Percentiles rank a stretch among this genome's conserved stretches.
Evolutionary conservation across 2,888 invertebrate species (phyloP).

Genomic region (Cryptus viduatorius): DNA sequence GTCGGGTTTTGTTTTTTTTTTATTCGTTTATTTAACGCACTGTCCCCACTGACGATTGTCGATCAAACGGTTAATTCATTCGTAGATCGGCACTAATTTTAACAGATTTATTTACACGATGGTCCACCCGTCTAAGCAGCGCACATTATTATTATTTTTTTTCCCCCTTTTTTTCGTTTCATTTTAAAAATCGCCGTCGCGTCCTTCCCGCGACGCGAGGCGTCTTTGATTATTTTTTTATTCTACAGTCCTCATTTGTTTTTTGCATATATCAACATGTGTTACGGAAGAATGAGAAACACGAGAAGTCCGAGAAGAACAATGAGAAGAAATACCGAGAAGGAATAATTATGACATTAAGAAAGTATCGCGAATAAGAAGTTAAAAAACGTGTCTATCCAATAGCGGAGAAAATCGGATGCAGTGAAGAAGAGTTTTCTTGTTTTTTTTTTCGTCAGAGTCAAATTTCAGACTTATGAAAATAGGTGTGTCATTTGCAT

Average conservation of each 20-base stretch:
- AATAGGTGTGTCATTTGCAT: conserved; percentile 79
- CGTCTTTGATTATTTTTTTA: not conserved
- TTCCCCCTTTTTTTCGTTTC: not conserved
- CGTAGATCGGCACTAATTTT: conserved; percentile 43
- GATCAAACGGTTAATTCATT: conserved; percentile 43
- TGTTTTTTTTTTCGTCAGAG: conserved; percentile 32
- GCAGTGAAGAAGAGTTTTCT: conserved; percentile 29
- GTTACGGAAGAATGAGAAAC: conserved; percentile 44
- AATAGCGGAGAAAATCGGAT: conserved; percentile 28
- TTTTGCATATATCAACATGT: conserved; percentile 19
- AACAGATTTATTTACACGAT: conserved; percentile 59
- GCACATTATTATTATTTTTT: conserved; percentile 18
- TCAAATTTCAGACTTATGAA: conserved; percentile 75
- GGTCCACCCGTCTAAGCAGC: conserved; percentile 46
- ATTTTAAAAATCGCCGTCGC: conserved; percentile 17
- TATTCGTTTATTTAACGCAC: conserved; percentile 27
- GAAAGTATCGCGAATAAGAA: conserved; percentile 29
- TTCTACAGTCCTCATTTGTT: conserved; percentile 8
- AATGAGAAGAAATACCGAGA: not conserved
- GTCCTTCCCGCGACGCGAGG: not conserved
- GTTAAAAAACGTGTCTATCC: conserved; percentile 8
- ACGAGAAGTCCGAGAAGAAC: conserved; percentile 31
- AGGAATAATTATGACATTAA: conserved; percentile 33
- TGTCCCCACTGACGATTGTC: conserved; percentile 32
- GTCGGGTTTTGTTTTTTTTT: conserved; percentile 36